Conservation (phyloP, 2,797 vertebrate genomes). For the Aythya fuligula region DNA sequence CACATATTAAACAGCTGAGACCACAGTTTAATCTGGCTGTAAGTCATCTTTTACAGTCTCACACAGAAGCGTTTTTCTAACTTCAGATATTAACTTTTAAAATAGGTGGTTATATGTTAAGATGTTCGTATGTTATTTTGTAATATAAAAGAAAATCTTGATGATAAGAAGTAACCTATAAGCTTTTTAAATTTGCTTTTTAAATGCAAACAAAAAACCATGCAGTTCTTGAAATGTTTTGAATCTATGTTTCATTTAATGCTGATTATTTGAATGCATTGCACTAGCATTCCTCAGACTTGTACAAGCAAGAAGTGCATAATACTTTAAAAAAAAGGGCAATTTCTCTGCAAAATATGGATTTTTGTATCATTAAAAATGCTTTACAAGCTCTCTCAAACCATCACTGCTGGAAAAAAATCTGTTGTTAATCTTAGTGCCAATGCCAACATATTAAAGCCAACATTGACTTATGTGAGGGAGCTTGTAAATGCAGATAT, state of each 20-base stretch:
- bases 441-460: not conserved
- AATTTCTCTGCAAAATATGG: conserved; percentile 63
- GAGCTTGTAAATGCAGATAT: not conserved
- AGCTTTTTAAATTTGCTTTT: conserved; percentile 34
- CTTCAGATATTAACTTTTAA: conserved; percentile 15
- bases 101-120: not conserved
- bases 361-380: conserved; percentile 63
- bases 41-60: not conserved
- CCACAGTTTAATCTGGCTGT: not conserved
- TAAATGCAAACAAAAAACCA: not conserved
- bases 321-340: conserved; percentile 6
- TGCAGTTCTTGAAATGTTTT: not conserved
- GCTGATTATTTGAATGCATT: not conserved
- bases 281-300: not conserved
- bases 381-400: conserved; percentile 43
- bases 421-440: conserved; percentile 39
- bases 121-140: not conserved
- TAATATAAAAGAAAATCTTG: not conserved
- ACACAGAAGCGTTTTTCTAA: not conserved
- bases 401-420: conserved; percentile 26
- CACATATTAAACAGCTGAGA: not conserved
- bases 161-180: not conserved
- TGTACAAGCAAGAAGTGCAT: conserved; percentile 1
- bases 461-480: not conserved
- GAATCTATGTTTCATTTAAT: not conserved